These are phyloP conservation scores for Prochilodus magdalenae DNA, from an alignment of 2,113 vertebrate genomes.

Conservation along the genomic window DNA sequence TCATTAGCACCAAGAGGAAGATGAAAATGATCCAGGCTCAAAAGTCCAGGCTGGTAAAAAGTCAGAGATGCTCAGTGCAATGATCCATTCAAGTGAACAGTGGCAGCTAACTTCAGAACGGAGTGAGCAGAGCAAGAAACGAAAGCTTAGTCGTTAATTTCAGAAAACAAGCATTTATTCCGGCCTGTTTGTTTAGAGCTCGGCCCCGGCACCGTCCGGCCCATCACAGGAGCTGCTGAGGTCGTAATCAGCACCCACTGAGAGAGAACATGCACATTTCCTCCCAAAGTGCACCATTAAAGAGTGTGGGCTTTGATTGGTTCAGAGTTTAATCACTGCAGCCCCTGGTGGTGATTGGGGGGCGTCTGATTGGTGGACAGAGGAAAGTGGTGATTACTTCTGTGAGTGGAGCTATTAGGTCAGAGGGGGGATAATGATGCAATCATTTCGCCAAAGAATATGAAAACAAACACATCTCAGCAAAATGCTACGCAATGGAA, in stretches of 20 bases:
- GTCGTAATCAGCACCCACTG: slow-evolving; percentile 43
- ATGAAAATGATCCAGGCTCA: no score
- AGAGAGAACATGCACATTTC: slow-evolving; percentile 36
- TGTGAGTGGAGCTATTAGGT: not conserved
- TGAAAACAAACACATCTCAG: slow-evolving; percentile 9
- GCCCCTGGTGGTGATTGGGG: slow-evolving; percentile 20
- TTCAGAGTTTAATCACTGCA: slow-evolving; percentile 25
- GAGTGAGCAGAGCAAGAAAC: no score
- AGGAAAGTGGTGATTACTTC: slow-evolving; percentile 20
- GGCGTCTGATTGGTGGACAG: slow-evolving; percentile 26
- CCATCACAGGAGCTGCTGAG: slow-evolving; percentile 8
- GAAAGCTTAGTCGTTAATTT: not conserved
- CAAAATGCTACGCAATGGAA: not conserved
- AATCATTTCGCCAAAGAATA: not conserved
- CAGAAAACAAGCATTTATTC: not conserved
- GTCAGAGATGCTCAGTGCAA: no score
- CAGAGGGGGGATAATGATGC: not conserved
- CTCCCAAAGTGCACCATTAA: slow-evolving; percentile 26
- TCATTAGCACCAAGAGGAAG: no score
- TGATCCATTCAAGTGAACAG: no score
- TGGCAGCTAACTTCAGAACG: not conserved
- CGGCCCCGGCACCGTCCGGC: not conserved
- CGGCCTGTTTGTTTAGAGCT: not conserved
- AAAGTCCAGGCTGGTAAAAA: no score
- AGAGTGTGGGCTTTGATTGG: slow-evolving; percentile 21